Conservation (phyloP, 2,888 invertebrate genomes). For the Lissocephala sabroskyi region DNA sequence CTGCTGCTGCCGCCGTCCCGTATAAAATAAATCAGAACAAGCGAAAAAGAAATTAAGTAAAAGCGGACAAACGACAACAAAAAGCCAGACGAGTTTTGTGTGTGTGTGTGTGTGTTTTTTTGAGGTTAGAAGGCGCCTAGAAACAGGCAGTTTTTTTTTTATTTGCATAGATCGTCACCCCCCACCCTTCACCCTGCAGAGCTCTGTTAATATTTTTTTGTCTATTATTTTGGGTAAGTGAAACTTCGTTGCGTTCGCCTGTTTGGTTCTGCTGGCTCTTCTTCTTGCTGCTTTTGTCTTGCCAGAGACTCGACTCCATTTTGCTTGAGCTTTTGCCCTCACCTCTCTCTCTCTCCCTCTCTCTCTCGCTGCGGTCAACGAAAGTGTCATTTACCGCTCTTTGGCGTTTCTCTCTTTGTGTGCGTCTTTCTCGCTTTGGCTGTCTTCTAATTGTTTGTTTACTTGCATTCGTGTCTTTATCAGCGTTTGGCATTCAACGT, state of each 20-base stretch:
- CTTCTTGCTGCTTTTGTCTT: constrained; percentile 20
- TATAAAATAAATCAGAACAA: constrained; percentile 41
- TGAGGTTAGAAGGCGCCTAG: constrained; percentile 47
- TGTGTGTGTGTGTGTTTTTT: constrained; percentile 20
- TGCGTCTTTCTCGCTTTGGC: constrained; percentile 13
- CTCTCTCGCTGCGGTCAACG: too few relatives aligned
- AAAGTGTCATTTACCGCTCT: constrained; percentile 55
- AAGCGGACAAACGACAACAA: constrained; percentile 15
- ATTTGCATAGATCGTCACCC: too few relatives aligned
- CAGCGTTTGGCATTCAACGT: constrained; percentile 2
- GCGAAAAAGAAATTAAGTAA: constrained; percentile 33
- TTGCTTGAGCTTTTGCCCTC: constrained; percentile 4
- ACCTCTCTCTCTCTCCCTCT: constrained; percentile 40
- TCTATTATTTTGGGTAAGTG: constrained; percentile 31
- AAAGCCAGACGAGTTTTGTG: constrained; percentile 27
- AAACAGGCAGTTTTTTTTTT: too few relatives aligned
- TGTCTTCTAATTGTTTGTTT: constrained; percentile 45
- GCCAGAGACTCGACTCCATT: constrained; percentile 32
- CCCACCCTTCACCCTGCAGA: too few relatives aligned
- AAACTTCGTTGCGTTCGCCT: too few relatives aligned
- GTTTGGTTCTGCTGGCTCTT: too few relatives aligned
- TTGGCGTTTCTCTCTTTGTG: constrained; percentile 26
- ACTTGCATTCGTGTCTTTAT: constrained; percentile 25
- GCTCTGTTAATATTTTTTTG: constrained; percentile 13
- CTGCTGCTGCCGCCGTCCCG: too few relatives aligned